Percentiles rank a stretch among this genome's conserved stretches.
These are phyloP conservation scores for Marronus borbonicus DNA, from an alignment of 2,888 invertebrate genomes.

Conservation along the genomic window DNA sequence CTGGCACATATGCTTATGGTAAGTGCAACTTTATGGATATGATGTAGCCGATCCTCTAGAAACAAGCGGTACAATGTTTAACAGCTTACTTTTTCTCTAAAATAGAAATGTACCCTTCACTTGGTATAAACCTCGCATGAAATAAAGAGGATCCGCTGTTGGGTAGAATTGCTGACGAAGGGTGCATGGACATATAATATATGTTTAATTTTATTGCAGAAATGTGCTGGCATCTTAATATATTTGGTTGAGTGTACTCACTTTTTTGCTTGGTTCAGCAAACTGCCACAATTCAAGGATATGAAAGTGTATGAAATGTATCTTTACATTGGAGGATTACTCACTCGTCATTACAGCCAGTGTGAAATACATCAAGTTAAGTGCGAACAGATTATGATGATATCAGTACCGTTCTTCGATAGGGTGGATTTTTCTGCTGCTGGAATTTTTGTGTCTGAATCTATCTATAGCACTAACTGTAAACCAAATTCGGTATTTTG, in stretches of 20 bases:
- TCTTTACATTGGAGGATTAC: constrained; percentile 58
- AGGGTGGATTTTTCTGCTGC: constrained; percentile 55
- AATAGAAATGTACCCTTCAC: too few species aligned
- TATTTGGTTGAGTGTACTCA: constrained; percentile 57
- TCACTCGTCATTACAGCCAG: constrained; percentile 60
- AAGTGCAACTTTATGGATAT: constrained; percentile 46
- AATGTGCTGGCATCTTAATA: constrained; percentile 54
- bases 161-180: too few species aligned
- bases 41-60: background rate
- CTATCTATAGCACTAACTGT: constrained; percentile 59
- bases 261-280: constrained; percentile 55
- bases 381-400: constrained; percentile 55
- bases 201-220: constrained; percentile 53
- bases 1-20: constrained; percentile 58
- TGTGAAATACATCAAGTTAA: constrained; percentile 57
- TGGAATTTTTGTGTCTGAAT: constrained; percentile 59
- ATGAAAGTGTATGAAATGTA: constrained; percentile 53
- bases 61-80: too few species aligned
- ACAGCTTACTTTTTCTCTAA: too few species aligned
- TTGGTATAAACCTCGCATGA: too few species aligned
- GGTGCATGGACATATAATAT: background rate
- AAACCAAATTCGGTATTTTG: constrained; percentile 58
- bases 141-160: too few species aligned
- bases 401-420: constrained; percentile 53
- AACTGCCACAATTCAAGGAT: constrained; percentile 39